Conservation (phyloP, 2,113 vertebrate species). For the Mola mola region DNA sequence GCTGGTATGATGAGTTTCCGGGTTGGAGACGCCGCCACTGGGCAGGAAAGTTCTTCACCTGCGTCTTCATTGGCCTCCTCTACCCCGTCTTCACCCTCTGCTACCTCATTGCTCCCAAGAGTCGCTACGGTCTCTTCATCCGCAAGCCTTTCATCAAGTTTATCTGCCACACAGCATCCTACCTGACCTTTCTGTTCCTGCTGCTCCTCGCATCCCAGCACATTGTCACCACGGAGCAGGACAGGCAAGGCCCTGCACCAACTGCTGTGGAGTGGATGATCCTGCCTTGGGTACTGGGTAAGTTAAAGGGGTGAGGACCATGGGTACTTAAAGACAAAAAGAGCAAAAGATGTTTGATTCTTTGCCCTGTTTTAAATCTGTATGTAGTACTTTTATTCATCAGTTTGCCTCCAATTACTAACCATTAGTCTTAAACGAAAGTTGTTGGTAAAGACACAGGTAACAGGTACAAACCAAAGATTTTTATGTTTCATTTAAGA, state of each 20-base stretch:
- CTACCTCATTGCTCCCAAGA: constrained; percentile 95
- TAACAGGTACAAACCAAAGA: no score
- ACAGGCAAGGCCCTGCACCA: constrained; percentile 91
- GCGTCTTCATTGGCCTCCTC: constrained; percentile 94
- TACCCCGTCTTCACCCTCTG: constrained; percentile 93
- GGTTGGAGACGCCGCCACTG: constrained; percentile 98
- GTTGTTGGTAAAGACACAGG: no score
- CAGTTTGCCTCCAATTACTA: no score
- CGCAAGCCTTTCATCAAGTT: constrained; percentile 99
- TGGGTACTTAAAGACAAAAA: neutral
- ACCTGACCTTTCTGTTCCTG: constrained; percentile 98
- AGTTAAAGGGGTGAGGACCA: constrained; percentile 32
- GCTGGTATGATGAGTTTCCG: constrained; percentile 98
- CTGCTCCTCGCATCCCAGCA: constrained; percentile 97
- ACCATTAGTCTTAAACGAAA: no score
- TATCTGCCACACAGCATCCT: constrained; percentile 98
- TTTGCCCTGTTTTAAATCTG: neutral
- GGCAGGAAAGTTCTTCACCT: constrained; percentile 95
- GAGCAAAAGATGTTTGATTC: neutral
- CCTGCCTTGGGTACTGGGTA: constrained; percentile 96
- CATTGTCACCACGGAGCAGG: constrained; percentile 89
- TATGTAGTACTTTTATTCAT: no score
- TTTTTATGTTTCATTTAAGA: no score
- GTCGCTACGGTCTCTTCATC: constrained; percentile 96
- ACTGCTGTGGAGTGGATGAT: constrained; percentile 99